These are phyloP conservation scores for Stenodema calcarata DNA, from an alignment of 2,888 invertebrate genomes.

Conservation along the genomic window DNA sequence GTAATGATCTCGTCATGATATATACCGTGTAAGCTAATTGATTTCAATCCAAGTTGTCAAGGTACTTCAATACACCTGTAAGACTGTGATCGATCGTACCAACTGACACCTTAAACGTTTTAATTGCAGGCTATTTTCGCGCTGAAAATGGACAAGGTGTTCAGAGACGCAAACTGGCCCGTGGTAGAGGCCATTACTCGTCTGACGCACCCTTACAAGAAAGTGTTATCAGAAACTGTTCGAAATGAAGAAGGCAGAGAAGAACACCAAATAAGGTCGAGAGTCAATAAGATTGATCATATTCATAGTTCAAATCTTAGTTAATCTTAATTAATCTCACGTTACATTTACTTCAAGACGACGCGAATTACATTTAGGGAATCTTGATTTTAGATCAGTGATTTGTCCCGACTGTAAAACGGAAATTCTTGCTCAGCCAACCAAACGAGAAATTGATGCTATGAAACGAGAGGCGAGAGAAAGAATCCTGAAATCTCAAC, in stretches of 20 bases:
- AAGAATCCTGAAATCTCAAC: conserved; percentile 25
- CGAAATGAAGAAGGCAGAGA: background rate
- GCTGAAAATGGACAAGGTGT: conserved; percentile 47
- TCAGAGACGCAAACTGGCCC: conserved; percentile 46
- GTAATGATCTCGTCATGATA: too few relatives aligned
- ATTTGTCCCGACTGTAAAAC: conserved; percentile 38
- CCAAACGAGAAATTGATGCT: conserved; percentile 25
- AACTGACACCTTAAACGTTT: background rate
- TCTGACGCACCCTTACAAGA: conserved; percentile 30
- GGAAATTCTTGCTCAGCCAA: conserved; percentile 20
- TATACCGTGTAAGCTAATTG: too few relatives aligned
- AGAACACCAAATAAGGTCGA: conserved; percentile 19
- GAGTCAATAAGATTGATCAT: too few relatives aligned
- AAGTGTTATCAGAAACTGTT: background rate
- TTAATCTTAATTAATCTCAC: too few relatives aligned
- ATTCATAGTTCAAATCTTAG: too few relatives aligned
- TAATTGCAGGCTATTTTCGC: conserved; percentile 38
- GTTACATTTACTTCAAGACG: too few relatives aligned
- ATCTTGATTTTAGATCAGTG: background rate
- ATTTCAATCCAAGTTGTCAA: too few relatives aligned
- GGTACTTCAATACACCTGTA: background rate
- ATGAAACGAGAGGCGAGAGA: conserved; percentile 27
- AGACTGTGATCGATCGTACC: background rate
- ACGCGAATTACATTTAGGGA: too few relatives aligned
- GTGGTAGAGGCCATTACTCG: conserved; percentile 40